Evolutionary conservation across 1,140 invertebrate genomes (phyloP).

Genomic region (Drosophila punjabiensis): DNA sequence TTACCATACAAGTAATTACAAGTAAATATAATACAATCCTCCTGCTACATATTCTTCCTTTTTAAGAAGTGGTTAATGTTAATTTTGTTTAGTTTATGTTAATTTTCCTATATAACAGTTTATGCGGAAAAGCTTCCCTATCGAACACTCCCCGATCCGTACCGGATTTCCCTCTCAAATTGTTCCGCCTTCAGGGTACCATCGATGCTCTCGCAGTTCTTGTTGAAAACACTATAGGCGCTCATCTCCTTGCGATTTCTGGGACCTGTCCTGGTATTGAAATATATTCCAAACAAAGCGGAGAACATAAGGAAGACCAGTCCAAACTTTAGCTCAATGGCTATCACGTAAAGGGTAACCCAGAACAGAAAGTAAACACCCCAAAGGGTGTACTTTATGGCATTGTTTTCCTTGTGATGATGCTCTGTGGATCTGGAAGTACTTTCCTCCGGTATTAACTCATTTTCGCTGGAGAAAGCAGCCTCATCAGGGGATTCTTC

Average conservation of each 20-base stretch:
- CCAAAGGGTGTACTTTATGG: constrained; percentile 80
- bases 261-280: constrained; percentile 92
- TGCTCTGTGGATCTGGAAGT: neutral
- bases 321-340: constrained; percentile 94
- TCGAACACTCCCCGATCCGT: constrained; percentile 86
- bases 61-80: neutral
- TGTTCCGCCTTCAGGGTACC: constrained; percentile 98
- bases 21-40: neutral
- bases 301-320: constrained; percentile 95
- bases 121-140: neutral
- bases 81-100: constrained; percentile 3
- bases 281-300: constrained; percentile 92
- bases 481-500: constrained; percentile 41
- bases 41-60: too few relatives aligned
- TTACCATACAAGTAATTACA: neutral
- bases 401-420: constrained; percentile 51
- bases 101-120: constrained; percentile 9
- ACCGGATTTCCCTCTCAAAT: constrained; percentile 94
- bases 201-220: constrained; percentile 95
- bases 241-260: constrained; percentile 92
- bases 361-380: constrained; percentile 88
- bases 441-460: constrained; percentile 27
- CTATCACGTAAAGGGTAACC: constrained; percentile 88
- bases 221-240: constrained; percentile 99
- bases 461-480: constrained; percentile 45